Conservation (phyloP, 2,888 invertebrate species). For the Pantelozetes paolii region DNA sequence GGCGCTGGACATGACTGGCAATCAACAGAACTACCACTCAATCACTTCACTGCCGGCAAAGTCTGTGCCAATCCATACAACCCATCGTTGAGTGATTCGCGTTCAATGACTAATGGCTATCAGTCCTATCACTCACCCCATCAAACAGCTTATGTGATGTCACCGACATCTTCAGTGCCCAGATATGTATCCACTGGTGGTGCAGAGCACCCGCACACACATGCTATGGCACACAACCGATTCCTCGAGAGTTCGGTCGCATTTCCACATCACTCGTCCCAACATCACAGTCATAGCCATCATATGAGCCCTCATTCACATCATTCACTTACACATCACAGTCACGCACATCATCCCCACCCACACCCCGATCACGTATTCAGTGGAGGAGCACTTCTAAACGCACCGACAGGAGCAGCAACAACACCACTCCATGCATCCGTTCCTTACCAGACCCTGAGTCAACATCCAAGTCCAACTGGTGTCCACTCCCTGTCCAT, state of each 20-base stretch:
- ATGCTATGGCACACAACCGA: constrained; percentile 13
- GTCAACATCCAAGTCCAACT: neutral
- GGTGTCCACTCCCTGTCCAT: constrained; percentile 13
- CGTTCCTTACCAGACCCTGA: neutral
- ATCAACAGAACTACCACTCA: constrained; percentile 24
- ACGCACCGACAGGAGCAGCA: constrained; percentile 2
- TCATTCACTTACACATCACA: constrained; percentile 2
- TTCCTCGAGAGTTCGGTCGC: constrained; percentile 16
- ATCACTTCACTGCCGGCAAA: constrained; percentile 22
- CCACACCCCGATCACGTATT: constrained; percentile 32
- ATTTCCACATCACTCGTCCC: constrained; percentile 25
- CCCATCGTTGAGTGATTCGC: neutral
- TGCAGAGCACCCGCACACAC: constrained; percentile 13
- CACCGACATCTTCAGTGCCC: constrained; percentile 5
- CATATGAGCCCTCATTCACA: constrained; percentile 17
- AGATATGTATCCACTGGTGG: constrained; percentile 1
- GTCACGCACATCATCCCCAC: constrained; percentile 34
- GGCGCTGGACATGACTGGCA: constrained; percentile 31
- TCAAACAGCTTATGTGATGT: constrained; percentile 22
- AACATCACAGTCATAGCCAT: constrained; percentile 14
- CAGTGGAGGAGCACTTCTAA: constrained; percentile 15
- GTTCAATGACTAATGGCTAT: constrained; percentile 16
- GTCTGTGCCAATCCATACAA: constrained; percentile 19
- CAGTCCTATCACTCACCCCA: constrained; percentile 23
- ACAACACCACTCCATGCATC: constrained; percentile 1